Conservation (phyloP, 2,113 vertebrate genomes). For the Eulemur rufifrons region DNA sequence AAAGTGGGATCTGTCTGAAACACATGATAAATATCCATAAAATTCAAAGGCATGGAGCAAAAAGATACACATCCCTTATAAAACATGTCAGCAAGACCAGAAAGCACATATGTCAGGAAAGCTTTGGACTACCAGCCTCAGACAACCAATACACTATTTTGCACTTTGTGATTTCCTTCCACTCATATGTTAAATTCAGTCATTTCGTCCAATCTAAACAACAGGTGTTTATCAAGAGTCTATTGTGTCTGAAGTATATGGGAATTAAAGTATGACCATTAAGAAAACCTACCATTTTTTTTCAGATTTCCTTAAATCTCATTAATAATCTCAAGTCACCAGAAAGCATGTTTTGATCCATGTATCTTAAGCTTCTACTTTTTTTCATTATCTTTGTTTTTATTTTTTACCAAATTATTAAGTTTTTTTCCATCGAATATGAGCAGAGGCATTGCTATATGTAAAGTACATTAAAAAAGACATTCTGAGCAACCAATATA, state of each 20-base stretch:
- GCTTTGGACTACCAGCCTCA: not conserved
- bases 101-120: not conserved
- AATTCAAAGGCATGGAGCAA: conserved; percentile 5
- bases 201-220: not conserved
- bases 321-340: not conserved
- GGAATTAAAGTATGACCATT: not conserved
- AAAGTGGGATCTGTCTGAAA: not conserved
- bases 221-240: not conserved
- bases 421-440: not conserved
- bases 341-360: not conserved
- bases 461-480: not conserved
- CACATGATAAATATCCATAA: not conserved
- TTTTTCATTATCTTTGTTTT: not conserved
- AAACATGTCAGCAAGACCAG: not conserved
- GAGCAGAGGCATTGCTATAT: not conserved
- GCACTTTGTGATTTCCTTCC: not conserved
- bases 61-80: not conserved
- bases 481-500: no score
- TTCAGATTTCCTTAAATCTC: not conserved
- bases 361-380: not conserved
- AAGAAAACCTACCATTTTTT: not conserved
- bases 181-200: not conserved
- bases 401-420: not conserved
- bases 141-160: not conserved
- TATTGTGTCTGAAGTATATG: not conserved